Evolutionary conservation across 2,797 vertebrate genomes (phyloP).

Genomic region (Coracias cyanogaster): DNA sequence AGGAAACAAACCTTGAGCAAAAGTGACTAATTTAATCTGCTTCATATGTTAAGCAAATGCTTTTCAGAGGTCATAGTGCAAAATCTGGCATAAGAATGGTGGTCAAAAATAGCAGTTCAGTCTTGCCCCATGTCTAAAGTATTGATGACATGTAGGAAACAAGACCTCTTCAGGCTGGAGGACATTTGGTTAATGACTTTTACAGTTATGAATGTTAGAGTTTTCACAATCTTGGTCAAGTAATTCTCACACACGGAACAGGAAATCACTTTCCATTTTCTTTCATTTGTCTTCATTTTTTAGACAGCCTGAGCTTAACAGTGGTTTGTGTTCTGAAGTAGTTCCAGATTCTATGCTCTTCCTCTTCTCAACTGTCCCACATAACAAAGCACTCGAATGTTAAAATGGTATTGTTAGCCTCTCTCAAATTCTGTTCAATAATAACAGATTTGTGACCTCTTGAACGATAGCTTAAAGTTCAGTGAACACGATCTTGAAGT

Average conservation of each 20-base stretch:
- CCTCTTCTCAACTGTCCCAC: neutral
- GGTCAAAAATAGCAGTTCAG: neutral
- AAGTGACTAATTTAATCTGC: neutral
- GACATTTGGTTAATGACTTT: slow-evolving; percentile 9
- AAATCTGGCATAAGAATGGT: neutral
- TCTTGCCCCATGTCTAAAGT: neutral
- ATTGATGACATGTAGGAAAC: neutral
- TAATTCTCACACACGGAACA: neutral
- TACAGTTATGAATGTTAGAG: neutral
- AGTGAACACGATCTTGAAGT: neutral
- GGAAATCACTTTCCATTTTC: slow-evolving; percentile 47
- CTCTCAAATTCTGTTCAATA: neutral
- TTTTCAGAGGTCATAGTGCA: neutral
- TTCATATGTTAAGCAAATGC: neutral
- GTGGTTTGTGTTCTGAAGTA: neutral
- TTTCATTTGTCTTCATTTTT: slow-evolving; percentile 48
- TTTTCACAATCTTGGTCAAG: neutral
- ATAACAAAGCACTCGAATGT: neutral
- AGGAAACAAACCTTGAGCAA: neutral
- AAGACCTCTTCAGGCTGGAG: neutral
- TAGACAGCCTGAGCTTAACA: neutral
- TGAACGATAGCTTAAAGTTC: neutral
- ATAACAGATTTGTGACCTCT: neutral
- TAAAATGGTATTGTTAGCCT: neutral
- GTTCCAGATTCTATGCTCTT: neutral